Conservation (phyloP, 2,797 vertebrate genomes). For the Mycteria americana region DNA sequence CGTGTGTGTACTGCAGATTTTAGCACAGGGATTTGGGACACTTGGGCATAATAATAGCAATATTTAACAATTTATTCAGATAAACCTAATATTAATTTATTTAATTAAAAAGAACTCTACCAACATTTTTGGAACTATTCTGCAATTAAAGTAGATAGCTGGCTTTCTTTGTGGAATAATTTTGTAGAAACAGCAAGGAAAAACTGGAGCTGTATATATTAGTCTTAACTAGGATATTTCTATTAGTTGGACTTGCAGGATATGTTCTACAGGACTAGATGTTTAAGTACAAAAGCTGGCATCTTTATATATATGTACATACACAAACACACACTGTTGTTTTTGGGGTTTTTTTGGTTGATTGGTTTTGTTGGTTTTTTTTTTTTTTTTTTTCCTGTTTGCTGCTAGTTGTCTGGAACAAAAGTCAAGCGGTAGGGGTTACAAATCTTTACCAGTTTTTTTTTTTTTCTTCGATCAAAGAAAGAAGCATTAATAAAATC, state of each 20-base stretch:
- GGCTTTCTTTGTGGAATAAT: slow-evolving; percentile 70
- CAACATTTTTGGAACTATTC: slow-evolving; percentile 78
- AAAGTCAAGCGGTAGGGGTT: slow-evolving; percentile 72
- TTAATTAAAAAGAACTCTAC: slow-evolving; percentile 89
- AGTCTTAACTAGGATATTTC: slow-evolving; percentile 77
- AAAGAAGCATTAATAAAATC: slow-evolving; percentile 61
- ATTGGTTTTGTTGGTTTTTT: slow-evolving; percentile 44
- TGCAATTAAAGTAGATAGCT: slow-evolving; percentile 75
- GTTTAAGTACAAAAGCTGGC: slow-evolving; percentile 76
- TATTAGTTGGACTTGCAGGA: slow-evolving; percentile 74
- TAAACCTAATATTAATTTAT: slow-evolving; percentile 98
- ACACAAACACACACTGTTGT: slow-evolving; percentile 41
- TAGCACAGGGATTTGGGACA: slow-evolving; percentile 70
- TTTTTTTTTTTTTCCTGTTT: slow-evolving; percentile 76
- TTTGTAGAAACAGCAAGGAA: slow-evolving; percentile 61
- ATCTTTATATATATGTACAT: slow-evolving; percentile 73
- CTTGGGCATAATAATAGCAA: slow-evolving; percentile 79
- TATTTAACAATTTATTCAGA: slow-evolving; percentile 94
- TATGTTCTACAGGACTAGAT: slow-evolving; percentile 64
- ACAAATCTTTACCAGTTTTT: slow-evolving; percentile 57
- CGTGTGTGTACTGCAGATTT: slow-evolving; percentile 47
- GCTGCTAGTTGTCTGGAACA: slow-evolving; percentile 91
- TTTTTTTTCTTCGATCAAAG: slow-evolving; percentile 24
- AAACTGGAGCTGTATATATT: slow-evolving; percentile 77
- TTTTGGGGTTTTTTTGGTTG: neutral